These are phyloP conservation scores for Dicrurus megarhynchus DNA, from an alignment of 2,113 vertebrate species.

Conservation along the genomic window DNA sequence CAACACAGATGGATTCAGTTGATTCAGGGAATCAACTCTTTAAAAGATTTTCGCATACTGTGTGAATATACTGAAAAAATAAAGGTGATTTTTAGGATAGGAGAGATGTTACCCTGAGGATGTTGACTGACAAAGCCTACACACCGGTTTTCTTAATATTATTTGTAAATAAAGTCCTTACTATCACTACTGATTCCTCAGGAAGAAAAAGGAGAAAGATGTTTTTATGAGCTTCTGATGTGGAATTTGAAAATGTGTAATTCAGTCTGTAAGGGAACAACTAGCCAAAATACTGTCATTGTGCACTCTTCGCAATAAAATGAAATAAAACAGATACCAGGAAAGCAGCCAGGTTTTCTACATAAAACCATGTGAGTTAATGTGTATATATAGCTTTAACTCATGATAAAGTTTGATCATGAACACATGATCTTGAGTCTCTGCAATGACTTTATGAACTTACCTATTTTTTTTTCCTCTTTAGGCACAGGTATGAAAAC, in stretches of 20 bases:
- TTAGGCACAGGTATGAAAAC: neutral
- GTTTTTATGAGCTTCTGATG: neutral
- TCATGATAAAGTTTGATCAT: neutral
- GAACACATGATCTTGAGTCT: neutral
- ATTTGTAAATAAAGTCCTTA: neutral
- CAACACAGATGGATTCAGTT: neutral
- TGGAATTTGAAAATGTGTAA: neutral
- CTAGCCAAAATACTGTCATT: neutral
- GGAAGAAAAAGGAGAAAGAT: neutral
- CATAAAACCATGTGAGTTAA: neutral
- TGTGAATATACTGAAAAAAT: neutral
- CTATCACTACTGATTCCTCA: neutral
- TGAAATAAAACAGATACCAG: neutral
- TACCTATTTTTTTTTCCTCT: neutral
- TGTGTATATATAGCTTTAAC: neutral
- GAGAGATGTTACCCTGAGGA: neutral
- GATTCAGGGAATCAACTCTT: neutral
- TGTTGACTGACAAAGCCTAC: neutral
- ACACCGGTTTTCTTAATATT: neutral
- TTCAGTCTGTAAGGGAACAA: neutral
- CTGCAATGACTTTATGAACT: neutral
- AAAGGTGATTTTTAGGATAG: neutral
- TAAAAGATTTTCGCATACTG: neutral
- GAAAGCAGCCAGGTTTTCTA: neutral
- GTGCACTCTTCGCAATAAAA: neutral